Conservation (phyloP, 1,140 invertebrate genomes). For the Teleopsis dalmanni region DNA sequence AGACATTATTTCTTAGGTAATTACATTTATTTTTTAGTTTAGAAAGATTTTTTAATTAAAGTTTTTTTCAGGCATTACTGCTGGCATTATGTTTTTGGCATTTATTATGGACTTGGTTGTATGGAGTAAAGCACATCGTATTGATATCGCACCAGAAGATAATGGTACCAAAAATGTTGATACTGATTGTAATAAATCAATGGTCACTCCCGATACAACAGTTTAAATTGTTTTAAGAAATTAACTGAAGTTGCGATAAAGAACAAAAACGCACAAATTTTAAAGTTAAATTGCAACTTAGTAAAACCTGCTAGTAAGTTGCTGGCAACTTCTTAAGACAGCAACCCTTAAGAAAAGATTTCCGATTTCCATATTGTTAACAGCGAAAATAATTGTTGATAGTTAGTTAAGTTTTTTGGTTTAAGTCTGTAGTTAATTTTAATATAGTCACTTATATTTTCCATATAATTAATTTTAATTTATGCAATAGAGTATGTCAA, state of each 20-base stretch:
- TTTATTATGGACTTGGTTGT: conserved; percentile 76
- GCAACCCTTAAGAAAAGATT: no score
- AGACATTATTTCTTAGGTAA: conserved; percentile 79
- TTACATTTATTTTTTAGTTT: conserved; percentile 5
- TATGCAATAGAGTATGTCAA: no score
- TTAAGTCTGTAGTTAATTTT: no score
- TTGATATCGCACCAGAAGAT: conserved; percentile 53
- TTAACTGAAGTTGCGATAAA: not conserved
- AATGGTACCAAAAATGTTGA: conserved; percentile 12
- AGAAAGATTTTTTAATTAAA: not conserved
- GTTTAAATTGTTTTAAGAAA: conserved; percentile 24
- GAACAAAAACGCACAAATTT: not conserved
- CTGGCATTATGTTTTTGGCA: conserved; percentile 69
- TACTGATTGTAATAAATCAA: conserved; percentile 15
- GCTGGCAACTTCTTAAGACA: no score
- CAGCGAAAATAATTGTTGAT: no score
- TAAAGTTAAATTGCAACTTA: not conserved
- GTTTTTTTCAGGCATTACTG: conserved; percentile 62
- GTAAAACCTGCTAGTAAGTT: no score
- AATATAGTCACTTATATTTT: no score
- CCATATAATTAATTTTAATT: no score
- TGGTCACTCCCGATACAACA: conserved; percentile 22
- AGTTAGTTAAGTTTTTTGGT: no score
- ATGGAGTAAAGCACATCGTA: conserved; percentile 72
- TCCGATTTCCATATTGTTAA: no score